Evolutionary conservation across 2,113 vertebrate species (phyloP).

Genomic region (Protomyctophum bolini): DNA sequence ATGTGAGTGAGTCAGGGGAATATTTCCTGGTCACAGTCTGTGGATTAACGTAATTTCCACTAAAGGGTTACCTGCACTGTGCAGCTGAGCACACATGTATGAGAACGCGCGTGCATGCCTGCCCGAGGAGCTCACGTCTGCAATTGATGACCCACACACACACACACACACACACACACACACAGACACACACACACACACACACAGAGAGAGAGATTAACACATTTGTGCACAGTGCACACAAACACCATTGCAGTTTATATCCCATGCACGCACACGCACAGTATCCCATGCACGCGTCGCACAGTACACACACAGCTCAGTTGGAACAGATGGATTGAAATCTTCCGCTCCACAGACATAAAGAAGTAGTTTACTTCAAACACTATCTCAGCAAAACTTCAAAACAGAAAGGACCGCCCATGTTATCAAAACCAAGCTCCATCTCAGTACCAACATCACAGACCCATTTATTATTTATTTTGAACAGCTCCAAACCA

Average conservation of each 20-base stretch:
- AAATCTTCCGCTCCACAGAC: too few species aligned
- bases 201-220: too few species aligned
- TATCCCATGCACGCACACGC: too few species aligned
- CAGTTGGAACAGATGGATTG: too few species aligned
- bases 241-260: too few species aligned
- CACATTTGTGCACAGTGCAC: too few species aligned
- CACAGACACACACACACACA: too few species aligned
- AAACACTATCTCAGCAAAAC: neutral
- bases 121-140: constrained; percentile 2
- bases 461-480: too few species aligned
- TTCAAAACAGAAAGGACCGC: neutral
- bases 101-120: neutral
- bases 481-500: too few species aligned
- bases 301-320: too few species aligned
- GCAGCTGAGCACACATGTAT: constrained; percentile 40
- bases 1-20: constrained; percentile 38
- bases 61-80: constrained; percentile 70
- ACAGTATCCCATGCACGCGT: too few species aligned
- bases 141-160: constrained; percentile 26
- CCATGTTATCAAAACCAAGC: neutral
- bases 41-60: constrained; percentile 75
- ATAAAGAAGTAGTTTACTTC: too few species aligned
- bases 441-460: neutral
- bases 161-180: constrained; percentile 10
- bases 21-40: constrained; percentile 69